Base-by-base conservation (phyloP, 2,888 invertebrate genomes). In the Tachina fera region DNA sequence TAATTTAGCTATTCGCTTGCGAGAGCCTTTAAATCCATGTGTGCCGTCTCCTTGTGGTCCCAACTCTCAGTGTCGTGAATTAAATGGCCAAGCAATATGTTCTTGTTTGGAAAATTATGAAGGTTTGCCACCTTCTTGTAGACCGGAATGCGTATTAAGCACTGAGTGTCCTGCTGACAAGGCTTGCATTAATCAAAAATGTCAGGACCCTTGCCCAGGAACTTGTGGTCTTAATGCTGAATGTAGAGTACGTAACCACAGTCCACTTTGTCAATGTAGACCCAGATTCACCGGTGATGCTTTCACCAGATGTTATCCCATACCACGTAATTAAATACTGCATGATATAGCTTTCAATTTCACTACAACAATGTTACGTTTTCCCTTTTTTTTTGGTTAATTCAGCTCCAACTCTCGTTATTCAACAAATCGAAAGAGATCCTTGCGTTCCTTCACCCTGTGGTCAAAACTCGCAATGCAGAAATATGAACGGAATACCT, bases 201-300 rank as follows among this genome's bases (percentile, higher is more conserved):
- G 96, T 89, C 91, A 92, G 67, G 94, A 96, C 92, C 96, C 96
- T 14, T 96, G 96, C 87, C 93, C 93, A 1, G 94, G 94, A 60
- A 93, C 94, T 5, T 95, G 95, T 89, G 95, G 95, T 72, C 93
- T 94, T 68, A 95, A 95, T 88, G 95, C 96, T 8, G 94, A 95
- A 88, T 97, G 97, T 89, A 94, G 94, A 91, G 96, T 96, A 6
- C 94, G 95, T 22, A 96, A 96, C 90, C 97, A 97, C 90, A 95
- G 95, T 89, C 96, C 97, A 1, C 94, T 96, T 79, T 97, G 97
- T 91, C 95, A 94, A 79, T 97, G 97, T 90, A 94, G 94, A 77
- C 92, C 93, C 87, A 95, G 95, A 72, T 96, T 94, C 89, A 95
- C 95, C 88, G 96, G 97, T 88, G 96, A 97, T 93, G 96, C 97